Evolutionary conservation across 1,140 invertebrate genomes (phyloP).

Genomic region (Drosophila seguyi): DNA sequence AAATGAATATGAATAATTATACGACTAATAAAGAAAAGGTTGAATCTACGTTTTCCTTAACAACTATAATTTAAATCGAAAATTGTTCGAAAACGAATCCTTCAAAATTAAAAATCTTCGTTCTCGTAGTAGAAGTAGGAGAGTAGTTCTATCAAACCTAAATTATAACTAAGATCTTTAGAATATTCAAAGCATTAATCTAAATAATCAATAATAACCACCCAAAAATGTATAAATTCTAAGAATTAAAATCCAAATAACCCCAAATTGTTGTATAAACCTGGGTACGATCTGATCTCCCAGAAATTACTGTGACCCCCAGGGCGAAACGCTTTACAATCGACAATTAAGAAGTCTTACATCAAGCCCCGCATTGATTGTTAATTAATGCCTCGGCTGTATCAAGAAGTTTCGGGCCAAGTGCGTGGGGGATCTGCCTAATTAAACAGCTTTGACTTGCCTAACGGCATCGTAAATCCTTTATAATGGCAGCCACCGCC

Average conservation of each 20-base stretch:
- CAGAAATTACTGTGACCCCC: not conserved
- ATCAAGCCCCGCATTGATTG: conserved; percentile 52
- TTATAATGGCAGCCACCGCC: conserved; percentile 65
- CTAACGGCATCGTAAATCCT: conserved; percentile 74
- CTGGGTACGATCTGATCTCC: not conserved
- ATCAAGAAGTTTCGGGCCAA: conserved; percentile 20
- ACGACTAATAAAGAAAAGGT: not conserved
- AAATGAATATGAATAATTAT: not conserved
- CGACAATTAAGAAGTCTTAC: conserved; percentile 49
- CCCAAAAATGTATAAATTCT: too few relatives aligned
- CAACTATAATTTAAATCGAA: not conserved
- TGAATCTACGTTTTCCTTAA: not conserved
- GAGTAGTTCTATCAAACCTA: too few relatives aligned
- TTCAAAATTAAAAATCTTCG: not conserved
- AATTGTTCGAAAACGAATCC: not conserved
- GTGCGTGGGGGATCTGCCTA: conserved; percentile 48
- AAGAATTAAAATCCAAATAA: not conserved
- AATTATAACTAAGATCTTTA: too few relatives aligned
- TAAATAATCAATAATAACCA: not conserved
- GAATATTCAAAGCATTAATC: not conserved
- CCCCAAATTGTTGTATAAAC: not conserved
- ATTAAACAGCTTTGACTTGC: conserved; percentile 68
- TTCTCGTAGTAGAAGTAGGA: not conserved
- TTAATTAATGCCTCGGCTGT: conserved; percentile 48
- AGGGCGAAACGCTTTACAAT: conserved; percentile 42